A percentile compares a stretch with the other conserved stretches of the same genome.
Evolutionary conservation across 2,797 vertebrate genomes (phyloP).

Genomic region (Anabacerthia variegaticeps): DNA sequence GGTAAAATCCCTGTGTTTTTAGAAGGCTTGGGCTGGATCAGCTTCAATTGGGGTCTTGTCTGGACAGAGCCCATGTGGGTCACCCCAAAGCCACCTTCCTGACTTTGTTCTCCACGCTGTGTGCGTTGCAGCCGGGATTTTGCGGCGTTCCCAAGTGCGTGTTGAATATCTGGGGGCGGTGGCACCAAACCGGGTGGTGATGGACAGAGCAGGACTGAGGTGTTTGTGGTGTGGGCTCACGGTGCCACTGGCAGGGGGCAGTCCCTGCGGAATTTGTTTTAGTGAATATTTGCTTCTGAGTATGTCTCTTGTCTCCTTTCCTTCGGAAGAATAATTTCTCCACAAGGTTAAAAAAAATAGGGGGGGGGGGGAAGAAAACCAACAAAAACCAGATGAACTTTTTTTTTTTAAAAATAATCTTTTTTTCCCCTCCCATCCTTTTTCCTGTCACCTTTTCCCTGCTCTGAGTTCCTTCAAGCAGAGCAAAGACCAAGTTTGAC

Average conservation of each 20-base stretch:
- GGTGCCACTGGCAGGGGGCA: not conserved
- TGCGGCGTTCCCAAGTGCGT: not conserved
- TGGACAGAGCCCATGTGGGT: accelerated
- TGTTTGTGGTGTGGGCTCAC: not conserved
- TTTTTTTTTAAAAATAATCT: not conserved
- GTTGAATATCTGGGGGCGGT: not conserved
- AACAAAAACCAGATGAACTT: not conserved
- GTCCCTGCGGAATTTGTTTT: not conserved
- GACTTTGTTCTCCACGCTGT: accelerated
- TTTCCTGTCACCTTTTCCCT: not conserved
- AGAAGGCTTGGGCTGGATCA: accelerated
- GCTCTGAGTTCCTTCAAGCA: not conserved
- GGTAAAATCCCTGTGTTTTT: accelerated
- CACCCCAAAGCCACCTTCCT: not conserved
- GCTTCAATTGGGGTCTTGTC: accelerated
- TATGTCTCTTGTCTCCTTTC: not conserved
- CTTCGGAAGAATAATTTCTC: not conserved
- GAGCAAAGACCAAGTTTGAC: not conserved
- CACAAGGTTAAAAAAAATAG: not conserved
- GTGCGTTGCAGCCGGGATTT: not conserved
- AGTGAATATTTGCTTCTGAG: not conserved
- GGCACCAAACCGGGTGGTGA: not conserved
- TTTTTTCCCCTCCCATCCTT: not conserved
- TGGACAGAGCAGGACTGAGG: not conserved
- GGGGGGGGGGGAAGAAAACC: not conserved